A percentile compares a stretch with the other conserved stretches of the same genome.
Evolutionary conservation across 2,797 vertebrate genomes (phyloP).

Genomic region (Acridotheres tristis): DNA sequence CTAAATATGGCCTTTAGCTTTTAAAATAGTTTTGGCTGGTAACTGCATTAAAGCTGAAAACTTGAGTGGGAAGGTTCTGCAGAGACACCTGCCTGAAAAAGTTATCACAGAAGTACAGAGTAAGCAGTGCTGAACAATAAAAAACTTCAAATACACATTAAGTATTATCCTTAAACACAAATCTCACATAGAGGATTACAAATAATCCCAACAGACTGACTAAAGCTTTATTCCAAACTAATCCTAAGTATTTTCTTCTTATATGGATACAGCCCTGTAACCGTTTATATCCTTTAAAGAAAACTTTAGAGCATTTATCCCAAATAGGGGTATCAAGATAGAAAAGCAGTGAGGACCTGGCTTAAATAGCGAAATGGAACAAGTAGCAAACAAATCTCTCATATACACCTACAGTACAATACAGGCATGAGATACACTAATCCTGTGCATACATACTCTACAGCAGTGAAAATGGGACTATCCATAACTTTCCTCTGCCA

Average conservation of each 20-base stretch:
- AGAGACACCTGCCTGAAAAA: not conserved
- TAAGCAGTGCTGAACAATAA: not conserved
- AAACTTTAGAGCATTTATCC: not conserved
- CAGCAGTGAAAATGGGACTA: not conserved
- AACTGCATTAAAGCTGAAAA: not conserved
- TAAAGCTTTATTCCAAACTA: not conserved
- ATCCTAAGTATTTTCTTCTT: not conserved
- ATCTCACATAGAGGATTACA: not conserved
- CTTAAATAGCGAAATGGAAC: not conserved
- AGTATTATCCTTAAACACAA: not conserved
- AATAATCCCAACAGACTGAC: not conserved
- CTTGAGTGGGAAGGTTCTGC: not conserved
- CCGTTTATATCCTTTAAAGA: not conserved
- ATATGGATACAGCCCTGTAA: not conserved
- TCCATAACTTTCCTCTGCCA: not conserved
- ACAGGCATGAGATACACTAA: not conserved
- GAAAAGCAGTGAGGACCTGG: not conserved
- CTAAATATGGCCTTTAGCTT: not conserved
- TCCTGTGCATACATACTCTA: accelerated
- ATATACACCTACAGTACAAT: not conserved
- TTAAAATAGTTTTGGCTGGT: not conserved
- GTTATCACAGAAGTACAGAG: not conserved
- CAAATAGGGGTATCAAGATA: not conserved
- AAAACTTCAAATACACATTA: not conserved
- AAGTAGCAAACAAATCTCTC: not conserved